These are phyloP conservation scores for Centropus bengalensis DNA, from an alignment of 2,113 vertebrate genomes.

Conservation along the genomic window DNA sequence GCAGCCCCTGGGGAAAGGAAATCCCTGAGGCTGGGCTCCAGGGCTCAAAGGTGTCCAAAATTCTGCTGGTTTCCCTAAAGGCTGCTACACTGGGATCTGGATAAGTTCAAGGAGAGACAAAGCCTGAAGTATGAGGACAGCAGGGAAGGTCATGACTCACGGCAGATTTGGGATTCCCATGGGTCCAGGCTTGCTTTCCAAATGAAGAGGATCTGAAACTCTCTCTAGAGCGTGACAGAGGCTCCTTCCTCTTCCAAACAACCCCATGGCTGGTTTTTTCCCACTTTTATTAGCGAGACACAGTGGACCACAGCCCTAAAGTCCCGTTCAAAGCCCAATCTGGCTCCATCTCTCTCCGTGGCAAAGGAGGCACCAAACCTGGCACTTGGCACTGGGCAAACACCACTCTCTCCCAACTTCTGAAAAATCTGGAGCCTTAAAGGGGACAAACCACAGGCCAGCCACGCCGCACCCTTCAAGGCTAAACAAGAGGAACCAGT, in stretches of 20 bases:
- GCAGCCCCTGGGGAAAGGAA: neutral
- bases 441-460: neutral
- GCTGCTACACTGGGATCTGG: neutral
- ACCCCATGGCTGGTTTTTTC: neutral
- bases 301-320: neutral
- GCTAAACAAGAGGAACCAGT: neutral
- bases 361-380: neutral
- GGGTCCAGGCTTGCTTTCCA: neutral
- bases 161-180: neutral
- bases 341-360: neutral
- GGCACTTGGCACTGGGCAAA: neutral
- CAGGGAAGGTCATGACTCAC: neutral
- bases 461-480: neutral
- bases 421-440: neutral
- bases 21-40: neutral
- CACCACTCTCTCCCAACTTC: neutral
- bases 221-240: neutral
- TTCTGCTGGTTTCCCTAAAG: neutral
- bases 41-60: neutral
- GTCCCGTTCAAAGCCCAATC: neutral
- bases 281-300: neutral
- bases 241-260: neutral
- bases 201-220: neutral
- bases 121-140: neutral
- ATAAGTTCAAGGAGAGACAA: neutral